Conservation (phyloP, 2,797 vertebrate species). For the Neosalanx taihuensis region DNA sequence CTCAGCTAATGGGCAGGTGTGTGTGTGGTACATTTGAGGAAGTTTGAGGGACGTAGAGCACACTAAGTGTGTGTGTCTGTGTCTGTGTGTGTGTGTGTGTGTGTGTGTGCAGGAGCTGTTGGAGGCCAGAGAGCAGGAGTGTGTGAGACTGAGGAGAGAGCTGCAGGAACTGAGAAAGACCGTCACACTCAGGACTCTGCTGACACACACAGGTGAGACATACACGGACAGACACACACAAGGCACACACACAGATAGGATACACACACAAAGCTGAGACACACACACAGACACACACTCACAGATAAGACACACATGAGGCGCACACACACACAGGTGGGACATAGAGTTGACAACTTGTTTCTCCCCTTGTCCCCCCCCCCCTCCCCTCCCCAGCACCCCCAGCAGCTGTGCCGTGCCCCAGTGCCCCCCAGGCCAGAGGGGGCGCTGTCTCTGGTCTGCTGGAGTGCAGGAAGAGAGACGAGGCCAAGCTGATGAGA, state of each 20-base stretch:
- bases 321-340: not conserved
- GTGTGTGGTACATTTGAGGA: not conserved
- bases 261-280: not conserved
- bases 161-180: constrained; percentile 67
- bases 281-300: not conserved
- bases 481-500: constrained; percentile 76
- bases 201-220: constrained; percentile 61
- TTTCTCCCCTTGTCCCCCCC: not conserved
- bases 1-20: constrained; percentile 1
- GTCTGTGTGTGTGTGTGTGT: constrained; percentile 1
- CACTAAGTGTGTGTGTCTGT: constrained; percentile 14
- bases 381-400: constrained; percentile 34
- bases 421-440: constrained; percentile 24
- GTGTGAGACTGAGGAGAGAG: constrained; percentile 67
- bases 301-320: not conserved
- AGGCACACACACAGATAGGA: not conserved
- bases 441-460: constrained; percentile 58
- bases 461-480: constrained; percentile 73
- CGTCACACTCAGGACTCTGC: constrained; percentile 56
- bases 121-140: constrained; percentile 68
- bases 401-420: constrained; percentile 8
- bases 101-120: constrained; percentile 64
- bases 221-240: not conserved
- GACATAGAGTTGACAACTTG: not conserved
- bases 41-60: too few species aligned